Evolutionary conservation across 1,140 invertebrate genomes (phyloP).

Genomic region (Anthonomus grandis): DNA sequence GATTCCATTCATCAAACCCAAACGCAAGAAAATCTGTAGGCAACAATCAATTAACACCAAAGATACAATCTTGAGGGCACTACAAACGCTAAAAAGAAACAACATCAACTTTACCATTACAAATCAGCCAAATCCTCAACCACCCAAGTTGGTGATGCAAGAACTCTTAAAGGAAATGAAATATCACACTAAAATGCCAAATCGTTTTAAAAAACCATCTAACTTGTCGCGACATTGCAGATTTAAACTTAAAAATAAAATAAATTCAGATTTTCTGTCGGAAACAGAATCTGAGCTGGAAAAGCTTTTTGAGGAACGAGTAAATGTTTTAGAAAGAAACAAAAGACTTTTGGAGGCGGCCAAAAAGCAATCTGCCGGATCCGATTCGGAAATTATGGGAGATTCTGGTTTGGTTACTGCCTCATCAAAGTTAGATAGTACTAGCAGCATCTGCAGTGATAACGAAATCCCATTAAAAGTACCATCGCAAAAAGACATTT

Average conservation of each 20-base stretch:
- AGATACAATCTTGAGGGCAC: constrained; percentile 19
- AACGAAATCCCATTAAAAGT: not conserved
- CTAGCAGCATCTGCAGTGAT: constrained; percentile 6
- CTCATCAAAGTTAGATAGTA: constrained; percentile 9
- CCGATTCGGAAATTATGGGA: constrained; percentile 6
- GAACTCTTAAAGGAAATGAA: constrained; percentile 9
- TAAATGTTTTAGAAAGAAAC: constrained; percentile 19
- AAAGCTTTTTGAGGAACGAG: constrained; percentile 10
- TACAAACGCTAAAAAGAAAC: constrained; percentile 23
- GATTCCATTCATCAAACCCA: no score
- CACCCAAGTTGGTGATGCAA: not conserved
- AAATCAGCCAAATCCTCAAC: constrained; percentile 12
- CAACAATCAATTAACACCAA: no score
- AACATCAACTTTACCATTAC: constrained; percentile 34
- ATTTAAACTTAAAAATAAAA: not conserved
- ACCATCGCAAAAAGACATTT: not conserved
- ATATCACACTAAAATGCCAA: constrained; percentile 6
- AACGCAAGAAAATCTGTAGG: no score
- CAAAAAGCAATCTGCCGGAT: constrained; percentile 4
- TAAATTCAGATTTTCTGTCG: constrained; percentile 18
- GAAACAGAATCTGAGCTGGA: constrained; percentile 27
- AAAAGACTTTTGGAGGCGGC: constrained; percentile 13
- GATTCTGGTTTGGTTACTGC: constrained; percentile 24
- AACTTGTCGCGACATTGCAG: no score
- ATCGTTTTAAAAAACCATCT: not conserved